Evolutionary conservation across 1,140 invertebrate genomes (phyloP), one percentile per base, ranked within the genome.

Genomic region (Ephestia elutella): DNA sequence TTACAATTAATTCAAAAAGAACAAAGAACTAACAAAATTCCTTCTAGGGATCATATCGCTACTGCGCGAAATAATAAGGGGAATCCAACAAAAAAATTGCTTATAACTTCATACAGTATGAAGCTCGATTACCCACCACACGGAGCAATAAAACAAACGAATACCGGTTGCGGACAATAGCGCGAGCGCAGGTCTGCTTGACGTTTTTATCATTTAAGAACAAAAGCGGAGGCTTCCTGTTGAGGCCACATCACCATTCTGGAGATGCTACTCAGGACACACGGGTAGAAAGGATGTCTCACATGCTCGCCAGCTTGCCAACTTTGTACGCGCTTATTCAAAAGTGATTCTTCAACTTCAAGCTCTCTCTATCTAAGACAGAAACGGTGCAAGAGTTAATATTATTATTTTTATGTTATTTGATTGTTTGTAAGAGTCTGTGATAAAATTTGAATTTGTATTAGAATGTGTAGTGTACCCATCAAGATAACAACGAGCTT

Each of bases 201-300:
- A 85, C 78, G 82, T 87, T 87, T 87, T 87, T 87, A 87, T 87
- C 81, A 85, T 85, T 85, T 79, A 68, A 81, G 82, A 87, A 84
- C 82, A 87, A 87, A 86, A 80, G 80, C 76, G 72, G 73, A 76
- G 75, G 80, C 84, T 87, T 87, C 82, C 84, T 87, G 84, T 87
- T 80, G 80, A 82, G 64, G 65, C 80, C 72, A 74, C 78, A 87
- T 87, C 84, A 85, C 80, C 78, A 85, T 82, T 82, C 81, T 76
- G 69, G 81, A 68, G 72, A 70, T 66, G 75, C 75, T 55, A 74
- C 63, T 80, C 73, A 56, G 13, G 57, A 82, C 70, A 74, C 56
- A 81, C 69, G 21, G 68, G 0, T n/a, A 7, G 4, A 0, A 0
- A 0, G 49, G 20, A 20, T 54, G 30, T 19, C 1, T 25, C 72